Percentiles rank a stretch among this genome's conserved stretches.
Conservation (phyloP, 1,140 invertebrate genomes). For the Gonatopus flavifemur region DNA sequence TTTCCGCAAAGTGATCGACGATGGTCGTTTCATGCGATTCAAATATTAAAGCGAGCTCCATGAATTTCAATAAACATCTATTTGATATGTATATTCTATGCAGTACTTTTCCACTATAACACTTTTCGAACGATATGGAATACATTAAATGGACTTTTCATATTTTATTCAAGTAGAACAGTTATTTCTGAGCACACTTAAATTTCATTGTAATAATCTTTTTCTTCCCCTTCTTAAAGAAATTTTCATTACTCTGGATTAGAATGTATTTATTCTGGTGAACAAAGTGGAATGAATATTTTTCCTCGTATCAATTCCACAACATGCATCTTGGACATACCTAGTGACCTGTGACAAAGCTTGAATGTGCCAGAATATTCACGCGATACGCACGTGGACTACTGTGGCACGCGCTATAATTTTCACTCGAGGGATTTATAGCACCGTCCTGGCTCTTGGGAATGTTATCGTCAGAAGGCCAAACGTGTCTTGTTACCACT, state of each 20-base stretch:
- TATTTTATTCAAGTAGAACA: too few species aligned
- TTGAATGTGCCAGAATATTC: not conserved
- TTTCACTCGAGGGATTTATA: slow-evolving; percentile 36
- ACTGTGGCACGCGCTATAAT: slow-evolving; percentile 19
- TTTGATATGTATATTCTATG: too few species aligned
- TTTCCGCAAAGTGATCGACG: slow-evolving; percentile 25
- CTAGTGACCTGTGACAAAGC: not conserved
- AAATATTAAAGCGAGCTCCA: not conserved
- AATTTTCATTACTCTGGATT: not conserved
- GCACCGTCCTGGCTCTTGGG: slow-evolving; percentile 24
- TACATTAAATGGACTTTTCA: too few species aligned
- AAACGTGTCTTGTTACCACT: slow-evolving; percentile 26
- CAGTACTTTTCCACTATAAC: not conserved
- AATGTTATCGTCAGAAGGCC: slow-evolving; percentile 33
- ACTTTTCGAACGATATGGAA: not conserved
- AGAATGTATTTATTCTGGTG: too few species aligned
- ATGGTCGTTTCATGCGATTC: not conserved
- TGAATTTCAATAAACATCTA: not conserved
- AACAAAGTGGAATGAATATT: slow-evolving; percentile 7
- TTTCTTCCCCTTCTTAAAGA: not conserved
- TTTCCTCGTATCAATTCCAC: slow-evolving; percentile 1
- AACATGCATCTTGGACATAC: not conserved
- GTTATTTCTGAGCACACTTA: too few species aligned
- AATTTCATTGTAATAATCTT: not conserved
- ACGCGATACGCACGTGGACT: slow-evolving; percentile 13